A percentile compares a stretch with the other conserved stretches of the same genome.
Conservation (phyloP, 1,140 invertebrate genomes). For the Amphibalanus amphitrite region DNA sequence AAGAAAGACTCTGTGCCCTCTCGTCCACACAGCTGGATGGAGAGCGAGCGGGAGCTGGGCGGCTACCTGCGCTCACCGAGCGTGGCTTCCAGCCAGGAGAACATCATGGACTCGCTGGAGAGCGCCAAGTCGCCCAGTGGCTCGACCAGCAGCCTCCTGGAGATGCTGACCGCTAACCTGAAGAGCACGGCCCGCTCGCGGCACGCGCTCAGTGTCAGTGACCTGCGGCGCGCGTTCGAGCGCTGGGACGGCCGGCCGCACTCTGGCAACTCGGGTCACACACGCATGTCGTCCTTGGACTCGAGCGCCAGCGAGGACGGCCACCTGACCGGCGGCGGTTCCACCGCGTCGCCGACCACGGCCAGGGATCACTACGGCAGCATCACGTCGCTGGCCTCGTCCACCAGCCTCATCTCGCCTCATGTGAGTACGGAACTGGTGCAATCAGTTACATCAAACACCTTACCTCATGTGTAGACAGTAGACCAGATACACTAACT, state of each 20-base stretch:
- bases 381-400: slow-evolving; percentile 41
- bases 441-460: not conserved
- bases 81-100: slow-evolving; percentile 11
- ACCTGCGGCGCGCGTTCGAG: slow-evolving; percentile 42
- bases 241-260: slow-evolving; percentile 19
- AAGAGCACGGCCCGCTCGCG: slow-evolving; percentile 16
- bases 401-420: slow-evolving; percentile 42
- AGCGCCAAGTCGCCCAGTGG: slow-evolving; percentile 27
- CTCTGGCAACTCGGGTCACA: slow-evolving; percentile 19
- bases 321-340: slow-evolving; percentile 22
- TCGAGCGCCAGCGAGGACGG: slow-evolving; percentile 33
- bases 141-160: slow-evolving; percentile 15
- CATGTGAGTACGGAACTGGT: slow-evolving; percentile 26
- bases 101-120: slow-evolving; percentile 18
- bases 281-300: slow-evolving; percentile 31
- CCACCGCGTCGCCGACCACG: slow-evolving; percentile 16
- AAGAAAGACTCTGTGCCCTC: slow-evolving; percentile 17
- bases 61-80: slow-evolving; percentile 8
- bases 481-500: no score
- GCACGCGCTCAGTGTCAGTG: slow-evolving; percentile 22
- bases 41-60: slow-evolving; percentile 11
- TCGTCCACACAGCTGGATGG: slow-evolving; percentile 19
- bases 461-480: no score
- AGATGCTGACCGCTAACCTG: slow-evolving; percentile 16
- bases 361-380: slow-evolving; percentile 37